Evolutionary conservation across 2,888 invertebrate genomes (phyloP).

Genomic region (Protophormia terraenovae): DNA sequence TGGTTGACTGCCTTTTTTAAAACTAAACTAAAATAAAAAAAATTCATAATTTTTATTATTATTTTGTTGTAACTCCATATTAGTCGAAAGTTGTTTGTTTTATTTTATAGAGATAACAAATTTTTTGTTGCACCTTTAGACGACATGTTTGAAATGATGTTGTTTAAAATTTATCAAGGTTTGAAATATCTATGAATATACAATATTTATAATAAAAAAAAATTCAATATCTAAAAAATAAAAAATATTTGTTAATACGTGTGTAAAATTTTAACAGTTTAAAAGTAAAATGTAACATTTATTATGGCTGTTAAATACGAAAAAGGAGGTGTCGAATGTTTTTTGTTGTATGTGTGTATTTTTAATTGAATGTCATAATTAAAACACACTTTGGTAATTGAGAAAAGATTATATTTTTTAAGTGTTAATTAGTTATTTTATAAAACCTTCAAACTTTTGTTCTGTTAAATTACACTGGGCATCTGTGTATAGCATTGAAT

Average conservation of each 20-base stretch:
- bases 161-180: constrained; percentile 49
- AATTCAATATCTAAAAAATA: not conserved
- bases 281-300: constrained; percentile 13
- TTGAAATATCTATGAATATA: not conserved
- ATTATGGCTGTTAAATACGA: not conserved
- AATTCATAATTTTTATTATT: constrained; percentile 57
- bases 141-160: constrained; percentile 55
- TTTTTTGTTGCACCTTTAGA: constrained; percentile 59
- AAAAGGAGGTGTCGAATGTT: constrained; percentile 29
- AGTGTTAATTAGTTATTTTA: not conserved
- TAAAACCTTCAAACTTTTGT: too few species aligned
- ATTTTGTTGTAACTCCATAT: constrained; percentile 55
- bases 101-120: constrained; percentile 59
- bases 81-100: constrained; percentile 64
- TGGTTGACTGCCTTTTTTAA: constrained; percentile 45
- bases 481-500: too few species aligned
- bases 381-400: constrained; percentile 11
- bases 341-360: not conserved
- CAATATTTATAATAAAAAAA: not conserved
- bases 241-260: constrained; percentile 14
- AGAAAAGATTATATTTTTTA: too few species aligned
- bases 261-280: constrained; percentile 18
- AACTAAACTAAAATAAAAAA: not conserved
- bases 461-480: too few species aligned
- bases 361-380: constrained; percentile 42